Evolutionary conservation across 2,797 vertebrate genomes (phyloP).

Genomic region (Syndactyla subalaris): DNA sequence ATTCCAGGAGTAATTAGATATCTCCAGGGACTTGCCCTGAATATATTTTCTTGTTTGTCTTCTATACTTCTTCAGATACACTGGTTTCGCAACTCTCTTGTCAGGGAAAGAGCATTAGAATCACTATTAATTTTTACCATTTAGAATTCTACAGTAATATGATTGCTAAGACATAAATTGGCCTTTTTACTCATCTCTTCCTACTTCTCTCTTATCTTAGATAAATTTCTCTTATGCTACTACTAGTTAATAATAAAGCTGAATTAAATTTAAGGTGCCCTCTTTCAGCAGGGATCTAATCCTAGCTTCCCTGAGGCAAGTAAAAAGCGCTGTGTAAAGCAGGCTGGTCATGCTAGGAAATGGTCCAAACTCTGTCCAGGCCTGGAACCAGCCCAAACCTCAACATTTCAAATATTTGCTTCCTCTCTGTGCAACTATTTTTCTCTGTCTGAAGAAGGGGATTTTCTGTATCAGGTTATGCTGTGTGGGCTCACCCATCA

Average conservation of each 20-base stretch:
- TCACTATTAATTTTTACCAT: background rate
- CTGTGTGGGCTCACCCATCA: background rate
- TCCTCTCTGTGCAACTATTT: background rate
- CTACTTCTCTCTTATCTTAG: background rate
- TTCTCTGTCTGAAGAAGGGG: background rate
- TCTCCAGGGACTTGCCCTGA: background rate
- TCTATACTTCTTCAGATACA: background rate
- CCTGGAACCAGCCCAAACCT: background rate
- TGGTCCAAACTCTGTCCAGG: background rate
- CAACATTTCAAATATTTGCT: background rate
- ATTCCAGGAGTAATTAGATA: background rate
- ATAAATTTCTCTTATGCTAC: background rate
- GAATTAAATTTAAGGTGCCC: background rate
- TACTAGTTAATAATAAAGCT: background rate
- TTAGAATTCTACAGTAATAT: background rate
- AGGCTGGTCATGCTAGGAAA: background rate
- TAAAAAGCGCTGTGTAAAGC: background rate
- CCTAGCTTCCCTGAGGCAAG: background rate
- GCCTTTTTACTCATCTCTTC: background rate
- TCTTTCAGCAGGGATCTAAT: background rate
- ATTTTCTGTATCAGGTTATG: background rate
- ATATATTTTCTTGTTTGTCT: background rate
- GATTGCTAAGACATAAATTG: background rate
- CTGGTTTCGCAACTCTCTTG: background rate
- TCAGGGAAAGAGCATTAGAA: background rate